Evolutionary conservation across 2,797 vertebrate genomes (phyloP), one percentile per base, ranked within the genome.

Genomic region (Ataeniobius toweri): DNA sequence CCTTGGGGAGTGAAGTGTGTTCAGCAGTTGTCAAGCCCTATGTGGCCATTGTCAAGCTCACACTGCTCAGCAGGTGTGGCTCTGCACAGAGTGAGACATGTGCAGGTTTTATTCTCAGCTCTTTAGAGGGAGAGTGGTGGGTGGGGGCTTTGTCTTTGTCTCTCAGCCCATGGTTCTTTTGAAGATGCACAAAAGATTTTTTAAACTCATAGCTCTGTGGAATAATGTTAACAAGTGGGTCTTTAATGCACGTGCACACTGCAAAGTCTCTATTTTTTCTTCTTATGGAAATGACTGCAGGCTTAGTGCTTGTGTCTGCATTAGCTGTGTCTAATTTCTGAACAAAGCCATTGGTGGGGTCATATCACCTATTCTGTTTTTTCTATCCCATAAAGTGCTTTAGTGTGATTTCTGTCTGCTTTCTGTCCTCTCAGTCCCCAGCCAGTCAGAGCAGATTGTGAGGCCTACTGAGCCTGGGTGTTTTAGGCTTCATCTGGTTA

Each of bases 1-100:
- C 75, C 5, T 74, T n/a, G 7, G 83, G 83, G 75, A 78, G 75
- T 46, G 69, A 78, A 89, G 76, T 65, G 0, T 87, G 89, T 83
- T 91, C 85, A 89, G 88, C 89, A 88, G 80, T 80, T 91, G 91
- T 92, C 55, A 13, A 84, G 44, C 89, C 84, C 83, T 86, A 82
- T 91, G 93, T 87, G 89, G 88, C 82, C 89, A 82, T 90, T 93
- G 93, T 94, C 88, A 86, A 89, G 90, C 92, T 89, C 80, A 83
- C 85, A 79, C 73, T 0, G 71, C 89, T 87, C 92, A 90, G 92
- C 92, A 86, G 89, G 93, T 79, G 86, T 26, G 72, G 75, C 77
- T 70, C 80, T 82, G 88, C 80, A 63, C 68, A 76, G 73, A 84
- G 73, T 68, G 67, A 82, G 76, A 73, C 76, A 58, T 83, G 78